Base-by-base conservation (phyloP, 2,888 invertebrate species). In the Aproaerema taeniolella region DNA sequence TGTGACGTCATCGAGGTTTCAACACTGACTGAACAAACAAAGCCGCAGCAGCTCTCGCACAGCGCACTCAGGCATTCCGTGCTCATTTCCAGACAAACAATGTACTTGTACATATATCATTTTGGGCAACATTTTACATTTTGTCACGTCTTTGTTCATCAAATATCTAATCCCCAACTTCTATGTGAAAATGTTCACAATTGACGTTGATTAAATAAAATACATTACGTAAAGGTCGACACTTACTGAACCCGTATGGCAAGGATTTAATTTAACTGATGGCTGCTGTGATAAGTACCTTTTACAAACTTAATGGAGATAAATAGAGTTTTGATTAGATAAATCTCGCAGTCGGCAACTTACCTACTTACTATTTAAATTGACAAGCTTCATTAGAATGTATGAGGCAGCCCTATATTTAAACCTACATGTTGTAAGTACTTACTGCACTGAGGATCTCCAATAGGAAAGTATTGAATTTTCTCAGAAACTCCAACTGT, bases 1-100 rank as follows among this genome's bases (percentile, higher is more conserved):
- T 41, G 51, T 75, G 79, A 78, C 74, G 76, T 80, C 78, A 75
- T 57, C 48, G 46, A 46, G 53, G 69, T 82, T 82, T 72, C 82
- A 66, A 72, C 78, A 82, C 56, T 59, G 56, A 82, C 56, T 59
- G 56, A 55, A 58, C 63, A 75, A 76, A 83, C 80, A 79, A 67
- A 69, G 73, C 29, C 25, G 26, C 61, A 61, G 47, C 59, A 56
- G 57, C 47, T 10, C 20, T 24, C 33, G 58, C 60, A 53, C 61
- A 62, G 11, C 33, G 58, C 60, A 53, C 61, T 62, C 58, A 52
- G 47, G 51, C 51, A 61, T 61, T 61, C 63, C 72, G 76, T 59
- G 65, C 82, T 67, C 78, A 75, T 74, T 81, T 72, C 46, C 46
- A 61, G 61, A 58, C 65, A 71, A 70, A 72, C 68, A 68, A 67